Base-by-base conservation (phyloP, 2,113 vertebrate genomes). In the Coptodon rendalli region DNA sequence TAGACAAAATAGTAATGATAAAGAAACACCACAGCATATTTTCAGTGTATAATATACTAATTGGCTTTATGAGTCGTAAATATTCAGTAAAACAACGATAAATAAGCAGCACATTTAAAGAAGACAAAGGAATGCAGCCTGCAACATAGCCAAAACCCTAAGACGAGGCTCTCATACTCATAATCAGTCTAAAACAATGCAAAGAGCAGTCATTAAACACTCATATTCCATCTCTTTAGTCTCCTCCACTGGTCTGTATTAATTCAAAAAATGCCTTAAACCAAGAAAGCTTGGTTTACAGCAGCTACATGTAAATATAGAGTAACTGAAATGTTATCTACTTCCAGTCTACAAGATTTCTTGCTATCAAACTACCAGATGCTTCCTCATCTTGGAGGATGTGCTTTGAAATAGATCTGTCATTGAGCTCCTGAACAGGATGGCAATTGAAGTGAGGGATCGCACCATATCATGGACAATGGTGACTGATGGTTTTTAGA, bases 351-450 rank as follows among this genome's bases (percentile, higher is more conserved):
- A 79, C 7, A 68, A 31, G 61, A 76, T 81, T 48, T 78, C 31
- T 14, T 52, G 29, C 52, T 45, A 80, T 84, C 43, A 52, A 84
- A 81, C 38, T 29, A 40, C 34, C 81, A 91, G 87, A 48, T 90
- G 91, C 86, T 87, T 95, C 81, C 86, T 91, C 63, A 76, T 89
- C 66, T 83, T 40, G 22, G 38, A 86, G 80, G 63, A 91, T 68
- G 78, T 80, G 68, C 59, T 34, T 10, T 48, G 24, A 78, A 29
- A 78, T 7, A 50, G 71, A 31, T 78, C 24, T 50, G 27, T 31
- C 71, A n/a, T 50, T 50, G 27, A 78, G 9, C 24, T 78, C 16
- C 43, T 31, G 9, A 40, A 56, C 27, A 48, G 1, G 16, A 63
- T 22, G 11, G 17, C 14, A 54, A 29, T 9, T n/a, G 29, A 22